phyloP scores from a whole-genome alignment of 2,797 vertebrate species.

The Liparis tanakae region DNA sequence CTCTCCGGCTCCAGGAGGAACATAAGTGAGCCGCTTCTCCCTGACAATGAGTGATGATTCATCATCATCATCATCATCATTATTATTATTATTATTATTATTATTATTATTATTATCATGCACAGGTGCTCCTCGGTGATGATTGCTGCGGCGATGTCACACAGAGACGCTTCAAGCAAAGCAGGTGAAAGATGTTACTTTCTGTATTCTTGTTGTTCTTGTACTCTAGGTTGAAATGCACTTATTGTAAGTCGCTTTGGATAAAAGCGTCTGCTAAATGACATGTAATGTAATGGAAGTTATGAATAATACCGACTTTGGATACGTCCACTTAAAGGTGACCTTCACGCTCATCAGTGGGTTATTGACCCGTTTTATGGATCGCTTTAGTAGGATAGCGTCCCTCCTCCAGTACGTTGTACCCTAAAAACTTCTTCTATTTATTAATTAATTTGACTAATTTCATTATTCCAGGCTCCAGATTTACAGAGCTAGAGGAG shows the following conservation, averaged over 20 bases:
- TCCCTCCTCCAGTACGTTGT: neutral
- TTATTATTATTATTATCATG: neutral
- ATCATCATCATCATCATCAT: too few relatives aligned
- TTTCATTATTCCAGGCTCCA: neutral
- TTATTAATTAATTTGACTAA: neutral
- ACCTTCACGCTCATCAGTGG: neutral
- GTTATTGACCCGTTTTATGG: neutral
- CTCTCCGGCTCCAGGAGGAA: slow-evolving; percentile 8
- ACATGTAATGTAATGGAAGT: too few relatives aligned
- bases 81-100: neutral
- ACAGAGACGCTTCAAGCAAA: neutral
- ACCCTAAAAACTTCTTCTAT: neutral
- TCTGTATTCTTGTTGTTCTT: too few relatives aligned
- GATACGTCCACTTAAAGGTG: neutral
- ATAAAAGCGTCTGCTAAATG: too few relatives aligned
- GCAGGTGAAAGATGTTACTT: too few relatives aligned
- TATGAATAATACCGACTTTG: neutral
- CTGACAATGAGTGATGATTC: neutral
- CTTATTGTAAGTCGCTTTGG: too few relatives aligned
- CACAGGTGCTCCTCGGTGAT: neutral
- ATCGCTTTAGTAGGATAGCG: neutral
- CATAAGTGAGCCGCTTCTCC: slow-evolving; percentile 15
- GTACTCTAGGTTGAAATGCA: too few relatives aligned
- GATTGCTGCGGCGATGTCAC: neutral
- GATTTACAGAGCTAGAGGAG: neutral